Conservation (phyloP, 2,113 vertebrate genomes). For the Catharus bicknelli region DNA sequence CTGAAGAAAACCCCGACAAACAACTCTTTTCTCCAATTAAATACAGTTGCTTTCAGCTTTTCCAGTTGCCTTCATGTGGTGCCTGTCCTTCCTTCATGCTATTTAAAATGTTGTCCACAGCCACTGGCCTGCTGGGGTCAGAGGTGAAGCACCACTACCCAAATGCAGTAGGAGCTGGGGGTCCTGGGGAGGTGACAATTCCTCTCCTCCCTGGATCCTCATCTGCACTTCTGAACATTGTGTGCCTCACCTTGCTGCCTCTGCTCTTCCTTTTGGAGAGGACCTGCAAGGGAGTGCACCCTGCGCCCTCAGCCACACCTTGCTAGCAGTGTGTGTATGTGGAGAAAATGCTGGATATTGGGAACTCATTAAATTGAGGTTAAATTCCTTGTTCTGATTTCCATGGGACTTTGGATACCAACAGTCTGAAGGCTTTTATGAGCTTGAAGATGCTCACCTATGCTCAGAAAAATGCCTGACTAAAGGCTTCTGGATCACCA, state of each 20-base stretch:
- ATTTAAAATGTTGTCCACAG: neutral
- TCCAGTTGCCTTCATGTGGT: neutral
- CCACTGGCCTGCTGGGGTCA: rapidly evolving
- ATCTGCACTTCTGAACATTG: rapidly evolving
- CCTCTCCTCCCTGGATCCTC: neutral
- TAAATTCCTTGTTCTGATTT: neutral
- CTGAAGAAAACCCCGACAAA: rapidly evolving
- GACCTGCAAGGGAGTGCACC: neutral
- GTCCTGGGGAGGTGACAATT: neutral
- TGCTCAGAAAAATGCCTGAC: neutral
- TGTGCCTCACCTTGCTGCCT: rapidly evolving
- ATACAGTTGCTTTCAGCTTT: neutral
- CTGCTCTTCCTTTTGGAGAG: neutral
- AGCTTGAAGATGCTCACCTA: neutral
- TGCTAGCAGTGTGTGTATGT: neutral
- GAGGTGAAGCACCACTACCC: rapidly evolving
- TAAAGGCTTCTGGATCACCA: neutral
- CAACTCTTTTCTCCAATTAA: neutral
- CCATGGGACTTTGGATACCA: neutral
- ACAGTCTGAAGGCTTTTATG: neutral
- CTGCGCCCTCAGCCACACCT: rapidly evolving
- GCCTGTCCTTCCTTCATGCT: neutral
- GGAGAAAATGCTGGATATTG: neutral
- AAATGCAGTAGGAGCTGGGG: neutral
- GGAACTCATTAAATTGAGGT: neutral